Evolutionary conservation across 1,140 invertebrate genomes (phyloP).

Genomic region (Uloborus diversus): DNA sequence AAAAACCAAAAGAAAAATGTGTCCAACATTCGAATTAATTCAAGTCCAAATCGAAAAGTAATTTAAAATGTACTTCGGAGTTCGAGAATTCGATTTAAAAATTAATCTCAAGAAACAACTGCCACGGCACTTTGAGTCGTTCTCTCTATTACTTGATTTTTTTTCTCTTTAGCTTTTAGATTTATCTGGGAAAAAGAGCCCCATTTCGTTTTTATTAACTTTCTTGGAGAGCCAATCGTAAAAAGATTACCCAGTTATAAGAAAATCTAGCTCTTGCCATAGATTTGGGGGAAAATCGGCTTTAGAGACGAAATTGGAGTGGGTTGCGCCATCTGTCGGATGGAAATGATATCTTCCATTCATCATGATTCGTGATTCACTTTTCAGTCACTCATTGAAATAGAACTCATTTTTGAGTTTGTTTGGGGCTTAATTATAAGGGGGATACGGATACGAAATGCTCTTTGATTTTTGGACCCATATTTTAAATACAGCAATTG

Average conservation of each 20-base stretch:
- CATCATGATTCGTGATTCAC: too few species aligned
- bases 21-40: slow-evolving; percentile 19
- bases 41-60: too few species aligned
- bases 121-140: slow-evolving; percentile 5
- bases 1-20: neutral
- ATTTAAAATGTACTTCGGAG: slow-evolving; percentile 37
- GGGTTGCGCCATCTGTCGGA: slow-evolving; percentile 24
- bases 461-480: too few species aligned
- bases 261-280: too few species aligned
- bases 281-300: too few species aligned
- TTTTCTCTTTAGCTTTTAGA: slow-evolving; percentile 5
- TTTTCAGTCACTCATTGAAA: too few species aligned
- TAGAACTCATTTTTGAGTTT: too few species aligned
- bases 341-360: neutral
- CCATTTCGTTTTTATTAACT: slow-evolving; percentile 52
- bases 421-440: too few species aligned
- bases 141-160: neutral
- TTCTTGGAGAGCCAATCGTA: slow-evolving; percentile 32
- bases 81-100: slow-evolving; percentile 4
- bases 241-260: slow-evolving; percentile 49
- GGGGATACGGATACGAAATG: too few species aligned
- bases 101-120: slow-evolving; percentile 41
- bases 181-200: slow-evolving; percentile 24
- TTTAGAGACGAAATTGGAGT: neutral
- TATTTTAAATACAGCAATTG: too few species aligned